These are phyloP conservation scores for Microplitis mediator DNA, from an alignment of 1,140 invertebrate genomes.

Conservation along the genomic window DNA sequence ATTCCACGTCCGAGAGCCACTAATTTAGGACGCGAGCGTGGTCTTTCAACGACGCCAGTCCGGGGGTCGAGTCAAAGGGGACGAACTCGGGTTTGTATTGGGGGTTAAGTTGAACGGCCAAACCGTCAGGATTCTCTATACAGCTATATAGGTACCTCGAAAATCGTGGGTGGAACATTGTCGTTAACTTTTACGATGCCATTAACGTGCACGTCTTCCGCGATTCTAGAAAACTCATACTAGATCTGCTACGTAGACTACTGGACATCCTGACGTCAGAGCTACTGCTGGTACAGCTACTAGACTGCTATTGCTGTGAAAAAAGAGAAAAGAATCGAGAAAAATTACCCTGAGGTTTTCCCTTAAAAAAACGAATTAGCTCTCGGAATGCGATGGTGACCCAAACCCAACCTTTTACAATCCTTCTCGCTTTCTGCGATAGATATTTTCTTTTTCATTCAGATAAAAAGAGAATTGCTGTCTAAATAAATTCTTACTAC, in stretches of 20 bases:
- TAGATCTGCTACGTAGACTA: neutral
- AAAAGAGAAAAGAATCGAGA: slow-evolving; percentile 34
- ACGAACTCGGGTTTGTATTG: neutral
- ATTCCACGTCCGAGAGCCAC: slow-evolving; percentile 52
- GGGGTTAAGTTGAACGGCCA: slow-evolving; percentile 27
- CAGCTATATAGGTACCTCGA: slow-evolving; percentile 34
- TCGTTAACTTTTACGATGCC: slow-evolving; percentile 63
- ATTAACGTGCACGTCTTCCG: slow-evolving; percentile 59
- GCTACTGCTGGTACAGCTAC: neutral
- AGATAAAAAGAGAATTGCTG: too few species aligned
- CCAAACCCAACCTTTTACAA: too few species aligned
- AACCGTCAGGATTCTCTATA: slow-evolving; percentile 16
- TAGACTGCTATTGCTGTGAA: slow-evolving; percentile 1
- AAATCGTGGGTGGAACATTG: slow-evolving; percentile 58
- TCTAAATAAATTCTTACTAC: too few species aligned
- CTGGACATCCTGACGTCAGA: slow-evolving; percentile 56
- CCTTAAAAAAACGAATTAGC: slow-evolving; percentile 1
- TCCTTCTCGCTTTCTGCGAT: too few species aligned
- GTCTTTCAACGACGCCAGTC: slow-evolving; percentile 26
- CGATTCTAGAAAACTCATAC: slow-evolving; percentile 38
- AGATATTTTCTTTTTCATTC: too few species aligned
- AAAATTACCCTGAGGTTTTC: neutral
- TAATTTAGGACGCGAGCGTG: slow-evolving; percentile 50
- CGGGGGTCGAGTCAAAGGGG: neutral
- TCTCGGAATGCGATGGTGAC: too few species aligned